Base-by-base conservation (phyloP, 2,797 vertebrate species). In the Phrynocephalus vlangalii region DNA sequence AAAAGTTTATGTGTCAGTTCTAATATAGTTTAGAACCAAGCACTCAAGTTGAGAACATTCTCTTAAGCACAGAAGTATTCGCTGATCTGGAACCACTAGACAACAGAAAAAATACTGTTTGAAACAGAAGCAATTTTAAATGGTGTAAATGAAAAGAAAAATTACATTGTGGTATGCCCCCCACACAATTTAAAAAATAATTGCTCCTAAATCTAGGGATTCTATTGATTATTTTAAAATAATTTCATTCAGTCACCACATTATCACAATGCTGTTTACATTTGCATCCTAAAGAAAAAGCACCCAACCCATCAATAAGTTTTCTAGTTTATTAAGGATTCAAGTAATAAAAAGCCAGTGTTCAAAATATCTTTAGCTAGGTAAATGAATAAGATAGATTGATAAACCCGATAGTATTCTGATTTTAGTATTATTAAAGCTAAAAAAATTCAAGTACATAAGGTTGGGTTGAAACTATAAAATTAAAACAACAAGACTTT, bases 211-310 rank as follows among this genome's bases (percentile, higher is more conserved):
- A 89, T 30, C 9, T 86, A 48, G 38, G 16, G 71, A 90, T 0
- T 67, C 13, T 1, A 79, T 44, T 50, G 26, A 30, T 88, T 88
- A 33, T 70, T 33, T 73, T 33, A 81, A 5, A 86, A 71, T 88
- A 85, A 18, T 16, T 50, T 33, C 38, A 79, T 89, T 93, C 85
- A 88, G 18, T 26, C 9, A 71, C 38, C 63, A 86, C 68, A 30
- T 79, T 87, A 33, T 11, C 66, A 8, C 2, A 91, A 44, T 22
- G 9, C 11, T 80, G 22, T 30, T 83, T 20, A 79, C 15, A 28
- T 48, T 89, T 83, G 50, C 72, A 30, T 33, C 50, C 30, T 56
- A 83, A 83, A 70, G 33, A 26, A 67, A 85, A 77, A 48, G 2
- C 56, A 48, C 72, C 22, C 4, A 16, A 44, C 5, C 48, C 15